phyloP scores from a whole-genome alignment of 1,140 invertebrate genomes.

The Condylostylus longicornis region DNA sequence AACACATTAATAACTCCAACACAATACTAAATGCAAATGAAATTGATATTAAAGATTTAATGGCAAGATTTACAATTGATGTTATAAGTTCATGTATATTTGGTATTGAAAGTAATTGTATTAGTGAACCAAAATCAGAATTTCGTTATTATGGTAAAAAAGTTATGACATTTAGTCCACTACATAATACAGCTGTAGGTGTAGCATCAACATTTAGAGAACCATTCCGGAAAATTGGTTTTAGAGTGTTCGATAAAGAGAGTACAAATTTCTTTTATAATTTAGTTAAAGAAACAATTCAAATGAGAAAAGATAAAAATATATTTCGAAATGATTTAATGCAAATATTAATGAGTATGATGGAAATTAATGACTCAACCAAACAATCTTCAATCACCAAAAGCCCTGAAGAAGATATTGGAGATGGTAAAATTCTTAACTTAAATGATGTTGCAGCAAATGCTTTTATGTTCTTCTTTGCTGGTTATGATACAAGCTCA shows the following conservation, averaged over 20 bases:
- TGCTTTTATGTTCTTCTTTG: slow-evolving; percentile 34
- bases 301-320: slow-evolving; percentile 33
- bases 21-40: background rate
- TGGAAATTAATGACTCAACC: too few relatives aligned
- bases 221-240: slow-evolving; percentile 8
- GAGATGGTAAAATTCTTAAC: slow-evolving; percentile 9
- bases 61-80: slow-evolving; percentile 32
- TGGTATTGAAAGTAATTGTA: slow-evolving; percentile 27
- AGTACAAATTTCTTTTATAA: slow-evolving; percentile 37
- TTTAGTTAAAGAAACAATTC: slow-evolving; percentile 38
- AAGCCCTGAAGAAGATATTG: slow-evolving; percentile 8
- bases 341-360: slow-evolving; percentile 42
- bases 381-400: too few relatives aligned
- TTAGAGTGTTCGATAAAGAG: slow-evolving; percentile 27
- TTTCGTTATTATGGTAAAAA: slow-evolving; percentile 14
- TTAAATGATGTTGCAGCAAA: slow-evolving; percentile 27
- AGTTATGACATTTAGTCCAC: background rate
- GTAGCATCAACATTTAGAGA: slow-evolving; percentile 1
- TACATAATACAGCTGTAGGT: background rate
- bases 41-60: slow-evolving; percentile 15
- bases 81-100: slow-evolving; percentile 33
- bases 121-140: slow-evolving; percentile 6
- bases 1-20: slow-evolving; percentile 5
- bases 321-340: slow-evolving; percentile 41
- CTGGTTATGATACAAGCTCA: slow-evolving; percentile 42